Evolutionary conservation across 2,113 vertebrate species (phyloP).

Genomic region (Cyphomyrus discorhynchus): DNA sequence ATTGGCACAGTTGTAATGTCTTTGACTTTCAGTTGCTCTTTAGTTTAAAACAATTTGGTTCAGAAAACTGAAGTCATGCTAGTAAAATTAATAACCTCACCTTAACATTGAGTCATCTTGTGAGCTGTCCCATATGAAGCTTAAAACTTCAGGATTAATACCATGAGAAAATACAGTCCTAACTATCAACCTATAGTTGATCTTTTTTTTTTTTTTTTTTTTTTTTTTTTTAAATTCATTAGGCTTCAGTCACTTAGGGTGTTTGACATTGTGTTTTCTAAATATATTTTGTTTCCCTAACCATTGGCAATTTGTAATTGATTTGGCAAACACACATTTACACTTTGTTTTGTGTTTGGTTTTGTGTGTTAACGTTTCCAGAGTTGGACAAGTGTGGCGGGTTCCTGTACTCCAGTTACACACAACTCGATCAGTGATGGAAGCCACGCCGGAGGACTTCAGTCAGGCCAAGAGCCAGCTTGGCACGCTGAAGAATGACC

Average conservation of each 20-base stretch:
- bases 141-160: not conserved
- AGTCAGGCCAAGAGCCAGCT: constrained; percentile 68
- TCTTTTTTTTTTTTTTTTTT: not conserved
- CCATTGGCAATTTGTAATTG: not conserved
- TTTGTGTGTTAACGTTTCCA: not conserved
- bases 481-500: constrained; percentile 73
- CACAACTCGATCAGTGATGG: constrained; percentile 55
- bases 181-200: not conserved
- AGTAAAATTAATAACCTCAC: not conserved
- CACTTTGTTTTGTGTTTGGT: not conserved
- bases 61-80: not conserved
- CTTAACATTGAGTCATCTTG: not conserved
- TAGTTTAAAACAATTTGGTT: not conserved
- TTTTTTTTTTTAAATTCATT: not conserved
- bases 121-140: not conserved
- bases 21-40: not conserved
- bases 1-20: not conserved
- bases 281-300: not conserved
- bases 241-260: not conserved
- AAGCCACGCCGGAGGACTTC: constrained; percentile 69
- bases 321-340: not conserved
- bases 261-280: not conserved
- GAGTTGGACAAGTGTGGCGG: constrained; percentile 17
- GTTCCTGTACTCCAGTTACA: constrained; percentile 54
- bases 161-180: not conserved